Conservation (phyloP, 2,888 invertebrate genomes). For the Calameuta pallipes region DNA sequence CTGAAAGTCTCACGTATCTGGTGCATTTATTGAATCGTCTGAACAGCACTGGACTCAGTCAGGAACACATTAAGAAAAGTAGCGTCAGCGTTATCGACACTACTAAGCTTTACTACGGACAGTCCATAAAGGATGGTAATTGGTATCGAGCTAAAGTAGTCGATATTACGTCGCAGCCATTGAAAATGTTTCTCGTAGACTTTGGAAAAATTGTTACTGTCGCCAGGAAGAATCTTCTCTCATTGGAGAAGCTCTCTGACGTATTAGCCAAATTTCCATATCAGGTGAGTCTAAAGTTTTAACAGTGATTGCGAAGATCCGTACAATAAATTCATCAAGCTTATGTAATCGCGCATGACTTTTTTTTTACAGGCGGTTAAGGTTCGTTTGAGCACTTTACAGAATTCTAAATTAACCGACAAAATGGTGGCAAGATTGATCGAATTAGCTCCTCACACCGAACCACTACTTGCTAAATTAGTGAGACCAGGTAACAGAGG, state of each 20-base stretch:
- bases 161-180: conserved; percentile 62
- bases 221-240: conserved; percentile 60
- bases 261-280: conserved; percentile 63
- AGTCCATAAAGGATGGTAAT: conserved; percentile 58
- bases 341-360: not conserved
- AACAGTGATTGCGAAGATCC: not conserved
- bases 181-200: conserved; percentile 70
- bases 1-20: conserved; percentile 56
- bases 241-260: conserved; percentile 66
- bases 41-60: conserved; percentile 29
- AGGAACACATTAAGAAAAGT: conserved; percentile 29
- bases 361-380: conserved; percentile 67
- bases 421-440: conserved; percentile 60
- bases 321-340: not conserved
- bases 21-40: conserved; percentile 48
- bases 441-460: conserved; percentile 69
- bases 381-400: conserved; percentile 72
- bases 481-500: conserved; percentile 49
- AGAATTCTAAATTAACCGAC: conserved; percentile 65
- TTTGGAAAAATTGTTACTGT: conserved; percentile 68
- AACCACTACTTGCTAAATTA: conserved; percentile 70
- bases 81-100: conserved; percentile 37
- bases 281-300: conserved; percentile 55
- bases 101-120: conserved; percentile 68
- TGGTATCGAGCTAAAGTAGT: conserved; percentile 69